A percentile compares a stretch with the other conserved stretches of the same genome.
These are phyloP conservation scores for Zoanthus sociatus DNA, from an alignment of 92 coral and sea anemone genomes.

Conservation along the genomic window DNA sequence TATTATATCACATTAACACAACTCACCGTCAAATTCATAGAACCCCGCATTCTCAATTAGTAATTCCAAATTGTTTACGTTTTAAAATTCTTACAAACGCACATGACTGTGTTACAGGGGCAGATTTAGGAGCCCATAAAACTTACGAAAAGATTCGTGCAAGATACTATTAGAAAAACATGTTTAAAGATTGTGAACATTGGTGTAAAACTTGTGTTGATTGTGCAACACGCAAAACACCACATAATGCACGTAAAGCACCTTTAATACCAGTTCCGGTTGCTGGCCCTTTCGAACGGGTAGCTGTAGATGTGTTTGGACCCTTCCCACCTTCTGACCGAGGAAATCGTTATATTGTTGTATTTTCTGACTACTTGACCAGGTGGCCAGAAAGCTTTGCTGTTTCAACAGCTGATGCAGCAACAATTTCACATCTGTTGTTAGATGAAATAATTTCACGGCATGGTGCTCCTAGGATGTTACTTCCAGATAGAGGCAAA, in stretches of 20 bases:
- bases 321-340: slow-evolving; percentile 60
- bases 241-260: slow-evolving; percentile 32
- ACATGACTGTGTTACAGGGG: slow-evolving; percentile 60
- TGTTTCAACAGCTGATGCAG: too few relatives aligned
- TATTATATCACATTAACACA: slow-evolving; percentile 40
- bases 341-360: slow-evolving; percentile 71
- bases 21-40: background rate
- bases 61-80: slow-evolving; percentile 37
- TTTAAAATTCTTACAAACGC: slow-evolving; percentile 35
- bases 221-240: slow-evolving; percentile 56
- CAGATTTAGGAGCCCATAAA: slow-evolving; percentile 59
- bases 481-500: slow-evolving; percentile 61
- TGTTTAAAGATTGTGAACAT: slow-evolving; percentile 7
- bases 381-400: background rate
- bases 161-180: slow-evolving; percentile 62
- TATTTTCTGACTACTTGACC: slow-evolving; percentile 51
- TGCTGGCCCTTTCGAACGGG: slow-evolving; percentile 28
- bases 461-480: slow-evolving; percentile 49
- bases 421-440: too few relatives aligned
- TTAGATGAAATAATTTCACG: slow-evolving; percentile 53
- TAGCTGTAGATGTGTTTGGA: slow-evolving; percentile 48
- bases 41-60: slow-evolving; percentile 49
- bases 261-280: slow-evolving; percentile 38
- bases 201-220: slow-evolving; percentile 55
- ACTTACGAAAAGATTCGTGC: slow-evolving; percentile 53